These are phyloP conservation scores for Chloroceryle inda DNA, from an alignment of 2,797 vertebrate genomes.

Conservation along the genomic window DNA sequence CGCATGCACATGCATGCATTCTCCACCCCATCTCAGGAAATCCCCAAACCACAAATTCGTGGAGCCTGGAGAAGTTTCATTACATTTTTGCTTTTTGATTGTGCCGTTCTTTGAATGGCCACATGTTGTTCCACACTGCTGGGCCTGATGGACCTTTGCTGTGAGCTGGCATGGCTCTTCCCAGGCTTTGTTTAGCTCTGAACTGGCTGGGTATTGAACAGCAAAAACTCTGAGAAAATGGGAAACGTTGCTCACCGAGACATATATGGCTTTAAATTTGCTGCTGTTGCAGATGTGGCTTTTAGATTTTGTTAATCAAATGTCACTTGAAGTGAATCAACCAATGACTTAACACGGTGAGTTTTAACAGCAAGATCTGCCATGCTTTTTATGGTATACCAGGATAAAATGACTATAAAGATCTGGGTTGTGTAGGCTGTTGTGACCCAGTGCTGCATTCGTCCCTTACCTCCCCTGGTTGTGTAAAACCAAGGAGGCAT, in stretches of 20 bases:
- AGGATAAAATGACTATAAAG: not conserved
- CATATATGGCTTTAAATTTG: not conserved
- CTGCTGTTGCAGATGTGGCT: not conserved
- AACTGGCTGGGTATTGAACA: not conserved
- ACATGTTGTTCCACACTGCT: not conserved
- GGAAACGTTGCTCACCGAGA: not conserved
- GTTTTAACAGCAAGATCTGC: not conserved
- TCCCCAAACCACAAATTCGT: not conserved
- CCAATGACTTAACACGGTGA: not conserved
- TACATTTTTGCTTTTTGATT: not conserved
- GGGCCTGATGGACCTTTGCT: not conserved
- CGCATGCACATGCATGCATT: not conserved
- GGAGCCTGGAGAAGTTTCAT: conserved; percentile 24
- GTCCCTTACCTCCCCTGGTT: not conserved
- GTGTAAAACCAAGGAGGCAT: not conserved
- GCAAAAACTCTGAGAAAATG: not conserved
- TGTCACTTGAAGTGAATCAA: not conserved
- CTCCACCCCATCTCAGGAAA: not conserved
- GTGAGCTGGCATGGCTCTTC: not conserved
- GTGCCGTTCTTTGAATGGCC: not conserved
- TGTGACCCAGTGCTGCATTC: not conserved
- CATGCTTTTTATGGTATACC: not conserved
- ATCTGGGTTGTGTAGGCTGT: not conserved
- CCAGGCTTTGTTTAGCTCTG: not conserved
- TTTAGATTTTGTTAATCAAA: conserved; percentile 9